Evolutionary conservation across 2,888 invertebrate species (phyloP).

Genomic region (Arrhopalites spinosus): DNA sequence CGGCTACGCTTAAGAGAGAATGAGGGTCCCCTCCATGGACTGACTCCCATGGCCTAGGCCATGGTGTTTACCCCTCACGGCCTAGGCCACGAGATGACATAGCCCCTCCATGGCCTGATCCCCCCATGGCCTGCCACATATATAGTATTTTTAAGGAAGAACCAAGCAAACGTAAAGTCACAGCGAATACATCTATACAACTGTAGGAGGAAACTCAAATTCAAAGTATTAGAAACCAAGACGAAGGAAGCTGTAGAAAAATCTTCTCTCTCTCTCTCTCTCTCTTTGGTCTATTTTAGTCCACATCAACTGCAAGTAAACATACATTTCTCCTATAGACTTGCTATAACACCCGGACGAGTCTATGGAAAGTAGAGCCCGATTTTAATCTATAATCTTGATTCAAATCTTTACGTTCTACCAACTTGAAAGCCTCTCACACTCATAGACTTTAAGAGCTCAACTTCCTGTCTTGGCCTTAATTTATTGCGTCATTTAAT

Average conservation of each 20-base stretch:
- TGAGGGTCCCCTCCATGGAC: too few species aligned
- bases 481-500: slow-evolving; percentile 26
- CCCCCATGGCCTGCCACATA: too few species aligned
- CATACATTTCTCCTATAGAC: background rate
- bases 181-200: background rate
- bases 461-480: slow-evolving; percentile 29
- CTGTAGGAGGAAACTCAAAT: too few species aligned
- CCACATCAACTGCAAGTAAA: background rate
- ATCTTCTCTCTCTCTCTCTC: too few species aligned
- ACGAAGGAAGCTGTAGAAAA: background rate
- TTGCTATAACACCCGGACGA: slow-evolving; percentile 6
- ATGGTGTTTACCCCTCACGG: too few species aligned
- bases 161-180: background rate
- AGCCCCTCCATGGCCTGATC: too few species aligned
- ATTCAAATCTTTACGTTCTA: slow-evolving; percentile 30
- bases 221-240: background rate
- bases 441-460: slow-evolving; percentile 11
- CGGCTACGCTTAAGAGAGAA: too few species aligned
- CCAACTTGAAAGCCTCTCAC: slow-evolving; percentile 18
- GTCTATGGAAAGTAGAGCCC: slow-evolving; percentile 5
- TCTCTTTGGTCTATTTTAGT: slow-evolving; percentile 21
- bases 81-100: too few species aligned
- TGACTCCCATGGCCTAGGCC: too few species aligned
- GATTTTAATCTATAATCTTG: slow-evolving; percentile 30
- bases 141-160: background rate